Evolutionary conservation across 2,888 invertebrate species (phyloP).

Genomic region (Achlya flavicornis): DNA sequence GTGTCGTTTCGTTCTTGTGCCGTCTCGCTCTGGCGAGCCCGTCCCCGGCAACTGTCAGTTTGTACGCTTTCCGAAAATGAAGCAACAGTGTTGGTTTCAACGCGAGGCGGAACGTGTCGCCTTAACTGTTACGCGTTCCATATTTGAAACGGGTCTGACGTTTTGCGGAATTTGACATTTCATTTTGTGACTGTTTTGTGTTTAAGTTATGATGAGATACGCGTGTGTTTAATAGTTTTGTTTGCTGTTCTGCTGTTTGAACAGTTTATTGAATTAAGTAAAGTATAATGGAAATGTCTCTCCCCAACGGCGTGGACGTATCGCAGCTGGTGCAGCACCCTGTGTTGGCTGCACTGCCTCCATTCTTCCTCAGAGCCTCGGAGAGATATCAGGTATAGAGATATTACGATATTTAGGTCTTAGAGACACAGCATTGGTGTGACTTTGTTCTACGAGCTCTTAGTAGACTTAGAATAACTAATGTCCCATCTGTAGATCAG

Average conservation of each 20-base stretch:
- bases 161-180: constrained; percentile 14
- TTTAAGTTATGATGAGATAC: not conserved
- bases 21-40: constrained; percentile 57
- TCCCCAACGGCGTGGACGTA: constrained; percentile 94
- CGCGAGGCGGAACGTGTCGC: constrained; percentile 62
- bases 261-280: constrained; percentile 11
- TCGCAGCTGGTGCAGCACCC: constrained; percentile 94
- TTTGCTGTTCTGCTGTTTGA: not conserved
- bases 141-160: constrained; percentile 24
- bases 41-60: constrained; percentile 63
- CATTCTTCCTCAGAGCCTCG: constrained; percentile 94
- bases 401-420: constrained; percentile 7
- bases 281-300: constrained; percentile 86
- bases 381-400: constrained; percentile 92
- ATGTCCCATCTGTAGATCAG: no score
- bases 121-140: constrained; percentile 48
- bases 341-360: constrained; percentile 91
- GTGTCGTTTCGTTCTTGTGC: constrained; percentile 70
- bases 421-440: not conserved
- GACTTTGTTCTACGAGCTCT: no score
- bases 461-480: no score
- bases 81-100: constrained; percentile 78
- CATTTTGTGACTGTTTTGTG: not conserved
- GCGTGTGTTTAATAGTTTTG: constrained; percentile 3
- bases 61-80: constrained; percentile 54